Conservation (phyloP, 2,797 vertebrate genomes). For the Hoplostethus mediterraneus region DNA sequence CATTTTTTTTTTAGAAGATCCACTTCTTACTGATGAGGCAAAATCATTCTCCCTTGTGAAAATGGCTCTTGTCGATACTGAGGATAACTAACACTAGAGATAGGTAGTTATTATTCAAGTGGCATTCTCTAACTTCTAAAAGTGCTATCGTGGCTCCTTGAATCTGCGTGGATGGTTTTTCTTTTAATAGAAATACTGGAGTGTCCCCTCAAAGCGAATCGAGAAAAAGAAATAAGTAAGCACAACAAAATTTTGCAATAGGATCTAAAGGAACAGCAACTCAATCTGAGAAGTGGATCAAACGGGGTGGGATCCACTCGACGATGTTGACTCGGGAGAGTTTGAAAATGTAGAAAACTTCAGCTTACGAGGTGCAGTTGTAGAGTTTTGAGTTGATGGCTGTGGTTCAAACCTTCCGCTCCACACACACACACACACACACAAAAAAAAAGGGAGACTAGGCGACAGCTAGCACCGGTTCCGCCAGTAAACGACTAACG, state of each 20-base stretch:
- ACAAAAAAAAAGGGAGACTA: neutral
- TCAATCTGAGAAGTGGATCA: conserved; percentile 55
- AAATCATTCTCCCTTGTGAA: conserved; percentile 42
- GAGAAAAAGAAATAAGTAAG: conserved; percentile 48
- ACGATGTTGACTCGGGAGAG: too few relatives aligned
- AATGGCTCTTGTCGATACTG: conserved; percentile 65
- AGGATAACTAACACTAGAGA: conserved; percentile 73
- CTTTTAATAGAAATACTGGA: conserved; percentile 48
- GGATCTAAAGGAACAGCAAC: conserved; percentile 5
- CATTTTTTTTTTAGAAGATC: conserved; percentile 77
- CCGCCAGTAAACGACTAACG: conserved; percentile 35
- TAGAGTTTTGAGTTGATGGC: conserved; percentile 3
- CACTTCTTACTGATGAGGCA: conserved; percentile 79
- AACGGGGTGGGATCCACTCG: neutral
- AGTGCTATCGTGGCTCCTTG: conserved; percentile 47
- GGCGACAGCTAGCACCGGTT: conserved; percentile 22
- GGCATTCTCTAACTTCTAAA: conserved; percentile 70
- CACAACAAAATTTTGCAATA: conserved; percentile 19
- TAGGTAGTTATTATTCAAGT: conserved; percentile 69
- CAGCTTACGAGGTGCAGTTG: neutral
- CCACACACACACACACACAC: neutral
- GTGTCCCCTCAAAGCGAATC: conserved; percentile 42
- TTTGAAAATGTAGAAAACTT: too few relatives aligned
- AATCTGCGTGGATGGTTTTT: conserved; percentile 59
- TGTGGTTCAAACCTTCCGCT: neutral